These are phyloP conservation scores for Cetonia aurata DNA, from an alignment of 2,888 invertebrate species.

Conservation along the genomic window DNA sequence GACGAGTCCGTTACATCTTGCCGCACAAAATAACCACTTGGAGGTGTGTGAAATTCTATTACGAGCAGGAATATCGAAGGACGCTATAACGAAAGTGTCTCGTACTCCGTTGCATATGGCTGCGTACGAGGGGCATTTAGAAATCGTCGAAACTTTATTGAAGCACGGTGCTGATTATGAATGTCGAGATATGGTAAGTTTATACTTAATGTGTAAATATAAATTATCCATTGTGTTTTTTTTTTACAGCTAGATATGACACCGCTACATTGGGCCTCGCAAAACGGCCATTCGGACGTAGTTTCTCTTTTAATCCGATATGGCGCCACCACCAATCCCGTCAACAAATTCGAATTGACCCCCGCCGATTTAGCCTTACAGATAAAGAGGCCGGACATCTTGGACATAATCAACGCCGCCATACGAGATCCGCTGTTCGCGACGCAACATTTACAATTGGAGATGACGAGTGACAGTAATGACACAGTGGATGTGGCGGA, in stretches of 20 bases:
- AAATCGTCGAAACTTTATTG: conserved; percentile 78
- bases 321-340: conserved; percentile 78
- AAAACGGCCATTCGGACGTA: conserved; percentile 79
- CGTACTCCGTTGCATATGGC: conserved; percentile 93
- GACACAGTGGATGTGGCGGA: conserved; percentile 45
- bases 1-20: conserved; percentile 90
- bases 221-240: conserved; percentile 39
- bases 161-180: conserved; percentile 80
- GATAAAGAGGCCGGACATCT: conserved; percentile 74
- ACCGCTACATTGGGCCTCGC: conserved; percentile 94
- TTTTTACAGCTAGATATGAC: conserved; percentile 83
- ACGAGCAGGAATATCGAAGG: conserved; percentile 87
- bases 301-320: conserved; percentile 78
- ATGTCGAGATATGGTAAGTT: conserved; percentile 79
- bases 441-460: conserved; percentile 50
- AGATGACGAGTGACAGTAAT: conserved; percentile 49
- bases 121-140: conserved; percentile 84
- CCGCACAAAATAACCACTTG: conserved; percentile 83
- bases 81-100: conserved; percentile 92
- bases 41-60: conserved; percentile 86
- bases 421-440: conserved; percentile 56
- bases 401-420: conserved; percentile 69
- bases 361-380: conserved; percentile 77
- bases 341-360: conserved; percentile 82
- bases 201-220: conserved; percentile 11